These are phyloP conservation scores for Eulemur macaco DNA, from an alignment of 2,113 vertebrate species.

Conservation along the genomic window DNA sequence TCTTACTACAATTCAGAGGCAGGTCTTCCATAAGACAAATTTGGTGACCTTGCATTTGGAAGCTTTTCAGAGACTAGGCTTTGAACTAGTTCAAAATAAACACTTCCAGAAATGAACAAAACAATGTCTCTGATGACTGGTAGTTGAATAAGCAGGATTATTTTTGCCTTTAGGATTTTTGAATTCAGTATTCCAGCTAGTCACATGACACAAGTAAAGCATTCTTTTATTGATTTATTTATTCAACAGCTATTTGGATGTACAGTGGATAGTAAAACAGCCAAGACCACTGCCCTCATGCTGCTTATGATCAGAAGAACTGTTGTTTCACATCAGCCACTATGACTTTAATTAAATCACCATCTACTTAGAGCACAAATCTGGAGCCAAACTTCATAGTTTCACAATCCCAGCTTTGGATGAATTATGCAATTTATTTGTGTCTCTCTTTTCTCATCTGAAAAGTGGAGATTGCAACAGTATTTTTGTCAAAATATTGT, in stretches of 20 bases:
- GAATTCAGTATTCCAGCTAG: not conserved
- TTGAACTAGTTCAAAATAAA: conserved; percentile 1
- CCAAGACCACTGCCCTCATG: fast-evolving
- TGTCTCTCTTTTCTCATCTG: not conserved
- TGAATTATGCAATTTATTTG: not conserved
- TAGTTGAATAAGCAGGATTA: not conserved
- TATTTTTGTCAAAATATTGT: not conserved
- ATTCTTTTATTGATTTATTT: not conserved
- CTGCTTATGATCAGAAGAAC: not conserved
- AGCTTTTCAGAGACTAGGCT: not conserved
- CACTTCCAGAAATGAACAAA: not conserved
- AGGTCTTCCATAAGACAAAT: not conserved
- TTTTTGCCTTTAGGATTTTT: not conserved
- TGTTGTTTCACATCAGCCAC: not conserved
- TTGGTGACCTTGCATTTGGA: not conserved
- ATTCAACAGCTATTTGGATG: not conserved
- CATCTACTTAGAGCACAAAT: not conserved
- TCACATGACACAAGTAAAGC: not conserved
- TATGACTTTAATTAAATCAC: not conserved
- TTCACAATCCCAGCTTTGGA: not conserved
- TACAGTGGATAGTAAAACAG: not conserved
- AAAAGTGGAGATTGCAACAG: not conserved
- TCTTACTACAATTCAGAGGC: not conserved
- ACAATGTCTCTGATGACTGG: not conserved
- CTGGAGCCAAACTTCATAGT: not conserved